phyloP scores from a whole-genome alignment of 2,113 vertebrate species.

The Vicugna pacos region DNA sequence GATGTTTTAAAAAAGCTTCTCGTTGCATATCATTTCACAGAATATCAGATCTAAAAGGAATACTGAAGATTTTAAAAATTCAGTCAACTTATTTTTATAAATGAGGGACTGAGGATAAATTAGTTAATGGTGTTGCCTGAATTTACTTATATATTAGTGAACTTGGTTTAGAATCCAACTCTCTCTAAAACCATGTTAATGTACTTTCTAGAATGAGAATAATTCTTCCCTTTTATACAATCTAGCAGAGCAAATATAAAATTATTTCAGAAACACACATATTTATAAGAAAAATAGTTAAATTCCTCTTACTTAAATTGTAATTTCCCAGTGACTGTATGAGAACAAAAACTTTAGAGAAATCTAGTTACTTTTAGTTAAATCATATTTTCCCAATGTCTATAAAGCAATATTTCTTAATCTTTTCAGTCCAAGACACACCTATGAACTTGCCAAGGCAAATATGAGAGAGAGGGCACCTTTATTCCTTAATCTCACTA shows the following conservation, averaged over 20 bases:
- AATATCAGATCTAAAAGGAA: background rate
- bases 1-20: background rate
- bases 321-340: background rate
- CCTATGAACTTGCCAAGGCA: background rate
- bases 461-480: background rate
- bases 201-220: background rate
- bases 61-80: background rate
- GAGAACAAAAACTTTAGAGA: constrained; percentile 9
- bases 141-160: background rate
- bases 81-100: background rate
- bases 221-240: background rate
- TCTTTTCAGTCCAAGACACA: constrained; percentile 6
- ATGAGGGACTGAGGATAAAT: background rate
- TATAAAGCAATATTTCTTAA: background rate
- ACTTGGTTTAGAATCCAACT: background rate
- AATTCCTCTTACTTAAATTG: background rate
- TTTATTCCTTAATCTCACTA: background rate
- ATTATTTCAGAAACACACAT: background rate
- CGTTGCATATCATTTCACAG: background rate
- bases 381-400: background rate
- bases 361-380: background rate
- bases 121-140: background rate
- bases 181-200: background rate
- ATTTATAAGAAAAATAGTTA: background rate
- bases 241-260: background rate